A percentile compares a stretch with the other conserved stretches of the same genome.
Conservation (phyloP, 1,140 invertebrate genomes). For the Oryzaephilus surinamensis region DNA sequence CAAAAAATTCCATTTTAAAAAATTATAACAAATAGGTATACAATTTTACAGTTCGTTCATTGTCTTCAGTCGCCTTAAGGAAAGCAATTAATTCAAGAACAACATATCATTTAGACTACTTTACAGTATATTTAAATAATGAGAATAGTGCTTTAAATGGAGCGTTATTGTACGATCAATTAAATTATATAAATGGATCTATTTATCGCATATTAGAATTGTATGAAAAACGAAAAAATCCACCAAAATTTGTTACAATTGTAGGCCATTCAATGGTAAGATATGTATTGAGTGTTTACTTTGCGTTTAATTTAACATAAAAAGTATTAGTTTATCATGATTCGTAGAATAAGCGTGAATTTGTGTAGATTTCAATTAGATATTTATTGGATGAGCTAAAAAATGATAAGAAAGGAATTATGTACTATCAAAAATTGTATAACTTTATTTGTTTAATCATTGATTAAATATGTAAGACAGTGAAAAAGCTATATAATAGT, state of each 20-base stretch:
- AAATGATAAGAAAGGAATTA: too few relatives aligned
- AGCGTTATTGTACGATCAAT: slow-evolving; percentile 65
- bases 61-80: slow-evolving; percentile 78
- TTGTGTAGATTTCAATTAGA: too few relatives aligned
- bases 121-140: slow-evolving; percentile 73
- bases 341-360: too few relatives aligned
- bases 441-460: too few relatives aligned
- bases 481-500: background rate
- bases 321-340: too few relatives aligned
- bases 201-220: slow-evolving; percentile 62
- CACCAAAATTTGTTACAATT: slow-evolving; percentile 56
- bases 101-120: slow-evolving; percentile 77
- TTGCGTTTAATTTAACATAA: too few relatives aligned
- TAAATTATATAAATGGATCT: slow-evolving; percentile 60
- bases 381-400: too few relatives aligned
- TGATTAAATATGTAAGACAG: too few relatives aligned
- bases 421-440: too few relatives aligned
- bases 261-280: slow-evolving; percentile 89
- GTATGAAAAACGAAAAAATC: slow-evolving; percentile 46
- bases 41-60: slow-evolving; percentile 67
- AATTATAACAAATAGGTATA: too few relatives aligned
- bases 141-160: slow-evolving; percentile 71
- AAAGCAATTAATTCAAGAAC: slow-evolving; percentile 53
- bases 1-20: slow-evolving; percentile 1
- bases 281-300: slow-evolving; percentile 13